A percentile compares a stretch with the other conserved stretches of the same genome.
phyloP scores from a whole-genome alignment of 2,797 vertebrate species.

The Sebastes diploproa region DNA sequence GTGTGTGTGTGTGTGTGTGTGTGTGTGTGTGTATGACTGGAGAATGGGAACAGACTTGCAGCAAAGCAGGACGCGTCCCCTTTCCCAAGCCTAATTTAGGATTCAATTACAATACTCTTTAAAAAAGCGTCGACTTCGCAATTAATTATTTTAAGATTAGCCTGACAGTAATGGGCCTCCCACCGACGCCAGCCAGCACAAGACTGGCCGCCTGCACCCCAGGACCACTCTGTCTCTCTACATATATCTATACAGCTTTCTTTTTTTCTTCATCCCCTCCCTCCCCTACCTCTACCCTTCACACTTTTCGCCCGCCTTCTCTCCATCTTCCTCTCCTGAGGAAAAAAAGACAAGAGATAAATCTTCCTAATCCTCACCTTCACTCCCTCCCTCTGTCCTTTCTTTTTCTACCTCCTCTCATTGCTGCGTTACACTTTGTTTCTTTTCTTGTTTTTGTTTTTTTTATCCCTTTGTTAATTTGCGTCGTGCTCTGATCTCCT shows the following conservation, averaged over 20 bases:
- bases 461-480: conserved; percentile 39
- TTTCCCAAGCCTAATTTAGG: conserved; percentile 86
- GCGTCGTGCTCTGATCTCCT: conserved; percentile 59
- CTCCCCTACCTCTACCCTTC: conserved; percentile 42
- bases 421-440: conserved; percentile 42
- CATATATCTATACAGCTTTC: conserved; percentile 17
- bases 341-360: conserved; percentile 45
- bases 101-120: conserved; percentile 88
- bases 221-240: conserved; percentile 58
- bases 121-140: conserved; percentile 85
- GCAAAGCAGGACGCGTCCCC: conserved; percentile 85
- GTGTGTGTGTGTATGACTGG: conserved; percentile 14
- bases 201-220: conserved; percentile 61
- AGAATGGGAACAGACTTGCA: conserved; percentile 80
- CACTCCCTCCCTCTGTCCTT: conserved; percentile 40
- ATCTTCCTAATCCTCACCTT: conserved; percentile 64
- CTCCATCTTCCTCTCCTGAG: conserved; percentile 51
- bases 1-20: conserved; percentile 7
- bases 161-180: conserved; percentile 86
- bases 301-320: conserved; percentile 36
- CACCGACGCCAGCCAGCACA: conserved; percentile 69
- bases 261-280: conserved; percentile 4
- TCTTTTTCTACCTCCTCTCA: conserved; percentile 36
- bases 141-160: conserved; percentile 89
- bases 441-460: conserved; percentile 22